A percentile compares a stretch with the other conserved stretches of the same genome.
phyloP scores from a whole-genome alignment of 2,888 invertebrate genomes.

The Leptogaster cylindrica region DNA sequence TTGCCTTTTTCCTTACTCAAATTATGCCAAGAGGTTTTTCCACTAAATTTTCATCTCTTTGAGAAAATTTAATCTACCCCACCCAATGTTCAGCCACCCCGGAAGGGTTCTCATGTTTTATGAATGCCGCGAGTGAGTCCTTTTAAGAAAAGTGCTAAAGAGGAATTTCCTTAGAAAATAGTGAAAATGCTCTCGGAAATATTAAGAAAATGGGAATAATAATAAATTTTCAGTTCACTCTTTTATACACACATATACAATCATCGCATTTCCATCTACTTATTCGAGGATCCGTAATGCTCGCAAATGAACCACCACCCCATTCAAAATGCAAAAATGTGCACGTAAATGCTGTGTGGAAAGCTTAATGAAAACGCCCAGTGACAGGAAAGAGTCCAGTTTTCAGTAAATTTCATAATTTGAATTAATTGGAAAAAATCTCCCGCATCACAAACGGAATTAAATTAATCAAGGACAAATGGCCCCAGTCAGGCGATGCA shows the following conservation, averaged over 20 bases:
- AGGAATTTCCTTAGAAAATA: constrained; percentile 13
- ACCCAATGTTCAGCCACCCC: background rate
- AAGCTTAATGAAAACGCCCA: no score
- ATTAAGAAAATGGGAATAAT: no score
- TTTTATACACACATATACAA: no score
- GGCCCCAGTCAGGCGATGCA: background rate
- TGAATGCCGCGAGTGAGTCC: constrained; percentile 11
- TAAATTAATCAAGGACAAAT: constrained; percentile 22
- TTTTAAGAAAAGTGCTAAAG: constrained; percentile 1
- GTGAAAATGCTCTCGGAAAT: no score
- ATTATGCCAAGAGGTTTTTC: constrained; percentile 30
- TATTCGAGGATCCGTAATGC: no score
- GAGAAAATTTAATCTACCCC: constrained; percentile 25
- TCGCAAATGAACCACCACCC: no score
- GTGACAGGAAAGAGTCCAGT: background rate
- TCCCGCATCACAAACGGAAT: constrained; percentile 1
- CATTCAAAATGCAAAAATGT: background rate
- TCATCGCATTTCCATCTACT: no score
- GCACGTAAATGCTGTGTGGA: constrained; percentile 1
- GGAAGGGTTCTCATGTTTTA: constrained; percentile 33
- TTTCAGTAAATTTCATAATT: constrained; percentile 1
- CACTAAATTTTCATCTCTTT: constrained; percentile 34
- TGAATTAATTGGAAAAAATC: constrained; percentile 19
- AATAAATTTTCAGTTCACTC: no score
- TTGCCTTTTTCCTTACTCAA: constrained; percentile 5